phyloP scores from a whole-genome alignment of 1,140 invertebrate genomes.

The Aphelinus atriplicis region DNA sequence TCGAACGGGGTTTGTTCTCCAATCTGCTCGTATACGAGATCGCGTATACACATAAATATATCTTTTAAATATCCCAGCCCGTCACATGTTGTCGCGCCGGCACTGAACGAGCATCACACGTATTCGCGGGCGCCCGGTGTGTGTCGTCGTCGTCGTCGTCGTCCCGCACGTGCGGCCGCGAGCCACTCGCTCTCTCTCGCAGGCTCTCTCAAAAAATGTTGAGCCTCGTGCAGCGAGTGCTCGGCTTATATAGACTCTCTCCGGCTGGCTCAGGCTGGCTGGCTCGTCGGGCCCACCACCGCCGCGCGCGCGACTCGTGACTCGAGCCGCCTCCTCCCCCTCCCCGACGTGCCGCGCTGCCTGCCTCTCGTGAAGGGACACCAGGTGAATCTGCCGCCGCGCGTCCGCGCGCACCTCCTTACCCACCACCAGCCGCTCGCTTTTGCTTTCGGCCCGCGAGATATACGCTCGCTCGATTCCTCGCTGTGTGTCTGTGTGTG shows the following conservation, averaged over 20 bases:
- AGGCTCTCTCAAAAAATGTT: constrained; percentile 61
- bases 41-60: not conserved
- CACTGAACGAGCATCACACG: not conserved
- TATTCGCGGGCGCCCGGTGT: not conserved
- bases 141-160: constrained; percentile 3
- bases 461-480: no score
- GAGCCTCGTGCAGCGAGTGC: constrained; percentile 46
- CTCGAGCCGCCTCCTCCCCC: constrained; percentile 6
- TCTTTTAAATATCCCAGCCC: no score
- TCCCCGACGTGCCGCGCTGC: not conserved
- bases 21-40: not conserved
- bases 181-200: constrained; percentile 40
- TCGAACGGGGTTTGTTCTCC: no score
- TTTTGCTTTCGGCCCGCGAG: no score
- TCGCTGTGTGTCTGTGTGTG: no score
- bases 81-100: no score
- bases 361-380: no score
- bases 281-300: constrained; percentile 12
- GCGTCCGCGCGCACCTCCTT: not conserved
- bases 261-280: not conserved
- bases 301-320: not conserved
- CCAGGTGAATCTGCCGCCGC: not conserved
- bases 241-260: constrained; percentile 64
- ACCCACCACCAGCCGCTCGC: no score
- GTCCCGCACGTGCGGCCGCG: constrained; percentile 39